Percentiles rank a stretch among this genome's conserved stretches.
Conservation (phyloP, 2,888 invertebrate genomes). For the Oxycera nigricornis region DNA sequence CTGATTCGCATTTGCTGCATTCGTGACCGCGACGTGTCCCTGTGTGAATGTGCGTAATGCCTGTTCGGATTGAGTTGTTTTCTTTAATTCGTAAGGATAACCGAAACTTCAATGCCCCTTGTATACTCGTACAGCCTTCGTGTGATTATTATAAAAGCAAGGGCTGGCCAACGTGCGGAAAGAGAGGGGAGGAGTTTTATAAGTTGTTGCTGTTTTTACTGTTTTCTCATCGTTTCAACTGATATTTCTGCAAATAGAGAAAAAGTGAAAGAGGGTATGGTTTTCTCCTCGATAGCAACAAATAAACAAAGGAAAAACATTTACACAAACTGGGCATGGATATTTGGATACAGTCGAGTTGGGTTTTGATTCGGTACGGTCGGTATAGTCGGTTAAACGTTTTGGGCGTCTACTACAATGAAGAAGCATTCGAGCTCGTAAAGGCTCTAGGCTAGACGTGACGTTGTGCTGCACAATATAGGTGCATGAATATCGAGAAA, state of each 20-base stretch:
- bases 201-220: not conserved
- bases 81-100: conserved; percentile 9
- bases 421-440: not conserved
- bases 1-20: not conserved
- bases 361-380: conserved; percentile 22
- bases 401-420: conserved; percentile 14
- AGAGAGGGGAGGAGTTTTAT: conserved; percentile 15
- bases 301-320: conserved; percentile 40
- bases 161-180: not conserved
- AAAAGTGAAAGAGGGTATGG: conserved; percentile 11
- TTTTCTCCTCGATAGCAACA: conserved; percentile 25
- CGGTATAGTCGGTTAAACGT: not conserved
- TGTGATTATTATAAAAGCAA: not conserved
- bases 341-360: conserved; percentile 26
- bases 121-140: not conserved
- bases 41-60: not conserved
- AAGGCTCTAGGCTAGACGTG: not conserved
- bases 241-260: conserved; percentile 9
- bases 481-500: not conserved
- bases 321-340: conserved; percentile 40
- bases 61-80: not conserved
- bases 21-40: not conserved
- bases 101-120: not conserved
- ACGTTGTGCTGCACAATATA: not conserved
- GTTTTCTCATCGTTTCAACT: not conserved